phyloP scores from a whole-genome alignment of 2,888 invertebrate genomes.

The Aphidoletes aphidimyza region DNA sequence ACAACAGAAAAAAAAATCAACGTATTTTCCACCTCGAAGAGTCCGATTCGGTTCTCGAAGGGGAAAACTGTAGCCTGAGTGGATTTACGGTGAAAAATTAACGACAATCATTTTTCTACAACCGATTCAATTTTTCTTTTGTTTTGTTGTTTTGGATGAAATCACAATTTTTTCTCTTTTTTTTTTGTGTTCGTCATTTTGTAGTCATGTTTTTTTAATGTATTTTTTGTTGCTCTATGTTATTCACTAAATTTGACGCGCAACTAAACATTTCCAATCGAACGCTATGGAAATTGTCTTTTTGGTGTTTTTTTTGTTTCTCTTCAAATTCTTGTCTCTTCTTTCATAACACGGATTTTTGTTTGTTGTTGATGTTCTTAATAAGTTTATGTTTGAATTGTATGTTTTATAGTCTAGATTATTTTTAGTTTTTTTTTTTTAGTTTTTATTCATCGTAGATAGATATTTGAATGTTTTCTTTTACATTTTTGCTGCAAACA shows the following conservation, averaged over 20 bases:
- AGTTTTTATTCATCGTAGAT: neutral
- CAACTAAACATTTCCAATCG: neutral
- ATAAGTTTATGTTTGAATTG: neutral
- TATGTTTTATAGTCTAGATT: neutral
- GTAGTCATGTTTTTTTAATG: neutral
- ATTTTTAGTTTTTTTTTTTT: neutral
- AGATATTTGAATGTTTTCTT: neutral
- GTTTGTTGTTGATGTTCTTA: neutral
- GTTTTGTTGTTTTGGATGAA: neutral
- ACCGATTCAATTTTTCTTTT: too few relatives aligned
- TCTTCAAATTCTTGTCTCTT: neutral
- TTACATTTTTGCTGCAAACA: neutral
- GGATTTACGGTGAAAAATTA: neutral
- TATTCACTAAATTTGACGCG: neutral
- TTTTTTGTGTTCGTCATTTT: too few relatives aligned
- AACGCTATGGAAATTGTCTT: slow-evolving; percentile 11
- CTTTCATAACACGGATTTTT: slow-evolving; percentile 14
- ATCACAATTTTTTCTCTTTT: neutral
- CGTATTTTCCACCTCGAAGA: neutral
- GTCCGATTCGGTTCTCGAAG: neutral
- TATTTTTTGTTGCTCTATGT: neutral
- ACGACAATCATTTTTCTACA: neutral
- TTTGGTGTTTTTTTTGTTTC: slow-evolving; percentile 26
- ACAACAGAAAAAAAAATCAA: neutral
- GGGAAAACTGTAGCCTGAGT: neutral